Evolutionary conservation across 2,888 invertebrate species (phyloP).

Genomic region (Pardosa pseudoannulata): DNA sequence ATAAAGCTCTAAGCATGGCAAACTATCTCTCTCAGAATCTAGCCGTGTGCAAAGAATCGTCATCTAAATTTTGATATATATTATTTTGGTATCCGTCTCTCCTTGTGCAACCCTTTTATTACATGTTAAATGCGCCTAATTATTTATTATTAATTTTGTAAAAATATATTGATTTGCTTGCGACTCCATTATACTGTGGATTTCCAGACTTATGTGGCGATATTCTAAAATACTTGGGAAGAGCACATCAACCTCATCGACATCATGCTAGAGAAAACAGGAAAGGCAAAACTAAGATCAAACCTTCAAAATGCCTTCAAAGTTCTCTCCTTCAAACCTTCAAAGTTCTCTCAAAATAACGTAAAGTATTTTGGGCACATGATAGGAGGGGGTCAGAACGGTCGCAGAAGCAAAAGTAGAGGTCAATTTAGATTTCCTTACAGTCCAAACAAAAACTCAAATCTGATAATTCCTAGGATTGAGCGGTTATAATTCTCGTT

Average conservation of each 20-base stretch:
- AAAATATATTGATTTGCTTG: no score
- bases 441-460: background rate
- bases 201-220: constrained; percentile 16
- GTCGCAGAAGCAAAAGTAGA: constrained; percentile 3
- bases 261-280: background rate
- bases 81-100: no score
- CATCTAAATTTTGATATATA: no score
- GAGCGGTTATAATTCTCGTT: constrained; percentile 32
- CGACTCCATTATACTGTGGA: no score
- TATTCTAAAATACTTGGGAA: constrained; percentile 21
- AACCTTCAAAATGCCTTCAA: background rate
- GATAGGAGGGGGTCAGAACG: background rate
- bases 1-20: no score
- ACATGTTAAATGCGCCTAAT: no score
- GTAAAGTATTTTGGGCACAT: constrained; percentile 19
- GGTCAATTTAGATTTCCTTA: background rate
- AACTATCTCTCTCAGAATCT: no score
- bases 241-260: background rate
- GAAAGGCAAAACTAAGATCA: constrained; percentile 1
- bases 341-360: background rate
- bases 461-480: background rate
- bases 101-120: no score
- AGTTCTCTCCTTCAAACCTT: no score
- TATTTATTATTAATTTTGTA: no score
- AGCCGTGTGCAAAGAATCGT: no score